These are phyloP conservation scores for Enteromius viviparus DNA, from an alignment of 2,797 vertebrate genomes.

Conservation along the genomic window DNA sequence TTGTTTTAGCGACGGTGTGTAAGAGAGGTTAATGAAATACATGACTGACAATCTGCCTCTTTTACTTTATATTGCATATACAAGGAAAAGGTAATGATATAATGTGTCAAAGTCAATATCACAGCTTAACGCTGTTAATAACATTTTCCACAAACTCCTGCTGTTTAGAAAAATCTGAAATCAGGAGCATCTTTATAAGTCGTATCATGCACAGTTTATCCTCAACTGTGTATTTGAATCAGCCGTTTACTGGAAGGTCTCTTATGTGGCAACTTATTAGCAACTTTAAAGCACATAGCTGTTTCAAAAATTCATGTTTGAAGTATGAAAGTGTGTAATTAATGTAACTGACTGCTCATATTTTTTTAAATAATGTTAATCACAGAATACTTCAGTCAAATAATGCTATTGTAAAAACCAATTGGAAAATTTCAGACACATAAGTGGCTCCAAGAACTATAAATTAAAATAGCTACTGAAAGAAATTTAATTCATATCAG, in stretches of 20 bases:
- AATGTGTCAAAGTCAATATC: background rate
- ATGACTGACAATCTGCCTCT: slow-evolving; percentile 43
- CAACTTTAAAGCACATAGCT: background rate
- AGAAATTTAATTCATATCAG: background rate
- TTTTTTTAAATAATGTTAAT: slow-evolving; percentile 3
- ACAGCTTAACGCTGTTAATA: background rate
- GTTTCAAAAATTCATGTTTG: background rate
- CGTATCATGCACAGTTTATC: background rate
- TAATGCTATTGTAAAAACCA: background rate
- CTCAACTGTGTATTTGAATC: background rate
- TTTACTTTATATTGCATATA: slow-evolving; percentile 37
- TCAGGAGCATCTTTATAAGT: background rate
- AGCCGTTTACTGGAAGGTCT: background rate
- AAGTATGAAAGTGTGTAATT: slow-evolving; percentile 2
- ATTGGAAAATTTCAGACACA: no score
- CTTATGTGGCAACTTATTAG: background rate
- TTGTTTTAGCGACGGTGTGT: slow-evolving; percentile 70
- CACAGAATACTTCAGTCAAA: background rate
- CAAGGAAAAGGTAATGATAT: slow-evolving; percentile 22
- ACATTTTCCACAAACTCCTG: background rate
- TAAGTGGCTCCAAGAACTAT: background rate
- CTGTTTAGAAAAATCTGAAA: background rate
- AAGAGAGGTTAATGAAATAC: slow-evolving; percentile 68
- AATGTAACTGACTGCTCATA: background rate
- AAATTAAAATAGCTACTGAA: background rate